phyloP scores from a whole-genome alignment of 2,888 invertebrate species.

The Trissoscelio sp. region DNA sequence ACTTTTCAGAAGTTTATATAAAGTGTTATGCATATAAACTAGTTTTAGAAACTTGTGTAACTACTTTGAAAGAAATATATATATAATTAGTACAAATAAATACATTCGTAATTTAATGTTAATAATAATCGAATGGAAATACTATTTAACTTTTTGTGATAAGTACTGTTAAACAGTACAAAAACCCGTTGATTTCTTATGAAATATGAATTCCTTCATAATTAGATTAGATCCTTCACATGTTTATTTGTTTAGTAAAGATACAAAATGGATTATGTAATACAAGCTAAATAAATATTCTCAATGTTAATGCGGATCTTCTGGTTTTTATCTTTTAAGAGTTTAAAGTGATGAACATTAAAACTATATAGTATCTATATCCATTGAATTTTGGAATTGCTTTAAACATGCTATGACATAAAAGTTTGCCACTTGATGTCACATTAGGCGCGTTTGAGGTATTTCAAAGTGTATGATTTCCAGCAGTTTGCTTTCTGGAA shows the following conservation, averaged over 20 bases:
- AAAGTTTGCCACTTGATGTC: background rate
- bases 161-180: background rate
- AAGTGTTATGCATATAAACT: constrained; percentile 13
- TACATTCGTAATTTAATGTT: constrained; percentile 8
- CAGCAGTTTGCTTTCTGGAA: constrained; percentile 20
- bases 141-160: background rate
- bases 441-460: constrained; percentile 10
- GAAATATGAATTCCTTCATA: constrained; percentile 29
- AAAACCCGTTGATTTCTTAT: background rate
- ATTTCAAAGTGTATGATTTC: constrained; percentile 12
- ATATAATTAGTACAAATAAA: constrained; percentile 32
- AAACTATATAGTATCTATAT: background rate
- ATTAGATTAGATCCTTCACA: constrained; percentile 41
- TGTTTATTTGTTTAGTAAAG: constrained; percentile 40
- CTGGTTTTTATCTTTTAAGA: background rate
- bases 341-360: background rate
- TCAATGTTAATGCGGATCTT: background rate
- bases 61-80: constrained; percentile 13
- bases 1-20: constrained; percentile 12
- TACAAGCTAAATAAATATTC: background rate
- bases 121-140: background rate
- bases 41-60: constrained; percentile 36
- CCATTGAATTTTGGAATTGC: constrained; percentile 2
- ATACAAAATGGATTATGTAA: constrained; percentile 25
- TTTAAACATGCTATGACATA: background rate